phyloP scores from a whole-genome alignment of 2,888 invertebrate species.

The Rhagophthalmus giganteus region DNA sequence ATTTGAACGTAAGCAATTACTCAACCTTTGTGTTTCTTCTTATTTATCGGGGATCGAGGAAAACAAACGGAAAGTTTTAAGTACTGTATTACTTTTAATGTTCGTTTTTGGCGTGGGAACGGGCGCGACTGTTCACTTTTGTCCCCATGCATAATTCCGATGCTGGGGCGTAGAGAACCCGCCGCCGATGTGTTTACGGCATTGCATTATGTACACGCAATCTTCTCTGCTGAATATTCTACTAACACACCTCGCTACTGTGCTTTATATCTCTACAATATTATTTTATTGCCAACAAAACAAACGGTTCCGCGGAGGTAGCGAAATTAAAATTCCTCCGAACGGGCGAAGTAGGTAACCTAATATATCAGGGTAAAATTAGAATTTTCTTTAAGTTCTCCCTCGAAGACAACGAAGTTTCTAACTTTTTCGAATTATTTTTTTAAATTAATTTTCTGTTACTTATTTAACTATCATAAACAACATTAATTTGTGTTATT shows the following conservation, averaged over 20 bases:
- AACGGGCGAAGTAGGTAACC: too few species aligned
- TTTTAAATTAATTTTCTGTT: not conserved
- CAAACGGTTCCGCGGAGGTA: not conserved
- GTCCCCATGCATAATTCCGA: conserved; percentile 22
- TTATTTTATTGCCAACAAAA: not conserved
- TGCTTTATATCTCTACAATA: not conserved
- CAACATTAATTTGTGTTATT: too few species aligned
- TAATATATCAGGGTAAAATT: too few species aligned
- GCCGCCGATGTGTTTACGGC: conserved; percentile 23
- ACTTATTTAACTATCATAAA: not conserved
- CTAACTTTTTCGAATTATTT: not conserved
- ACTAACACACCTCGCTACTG: conserved; percentile 6
- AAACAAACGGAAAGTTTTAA: too few species aligned
- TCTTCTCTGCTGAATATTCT: conserved; percentile 33
- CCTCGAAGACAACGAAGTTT: not conserved
- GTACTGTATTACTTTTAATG: too few species aligned
- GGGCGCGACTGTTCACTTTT: conserved; percentile 17
- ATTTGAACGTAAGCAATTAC: too few species aligned
- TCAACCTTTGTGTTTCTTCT: too few species aligned
- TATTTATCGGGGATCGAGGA: too few species aligned
- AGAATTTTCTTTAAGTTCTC: too few species aligned
- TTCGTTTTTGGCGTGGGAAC: conserved; percentile 13
- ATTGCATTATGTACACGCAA: conserved; percentile 37
- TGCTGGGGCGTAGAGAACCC: conserved; percentile 9
- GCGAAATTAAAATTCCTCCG: not conserved